A percentile compares a stretch with the other conserved stretches of the same genome.
Conservation (phyloP, 2,888 invertebrate genomes). For the Darwinula stevensoni region DNA sequence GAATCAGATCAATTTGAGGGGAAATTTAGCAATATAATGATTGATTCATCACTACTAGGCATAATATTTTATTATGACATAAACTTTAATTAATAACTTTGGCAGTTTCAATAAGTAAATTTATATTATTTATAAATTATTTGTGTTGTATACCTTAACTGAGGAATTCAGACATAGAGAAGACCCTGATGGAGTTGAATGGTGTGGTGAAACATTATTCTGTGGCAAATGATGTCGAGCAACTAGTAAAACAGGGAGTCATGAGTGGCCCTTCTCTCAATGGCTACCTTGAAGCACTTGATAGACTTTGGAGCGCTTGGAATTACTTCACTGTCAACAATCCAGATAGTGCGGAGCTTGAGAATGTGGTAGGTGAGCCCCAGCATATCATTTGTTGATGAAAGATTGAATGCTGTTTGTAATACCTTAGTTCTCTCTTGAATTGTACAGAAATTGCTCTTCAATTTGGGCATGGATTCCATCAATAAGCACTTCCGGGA, state of each 20-base stretch:
- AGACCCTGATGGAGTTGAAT: conserved; percentile 55
- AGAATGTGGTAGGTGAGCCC: conserved; percentile 58
- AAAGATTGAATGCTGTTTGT: too few species aligned
- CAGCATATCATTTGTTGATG: too few species aligned
- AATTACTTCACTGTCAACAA: conserved; percentile 75
- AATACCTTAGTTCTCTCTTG: too few species aligned
- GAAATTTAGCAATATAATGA: too few species aligned
- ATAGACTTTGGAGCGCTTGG: conserved; percentile 53
- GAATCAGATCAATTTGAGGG: conserved; percentile 6
- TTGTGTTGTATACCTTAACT: too few species aligned
- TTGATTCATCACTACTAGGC: too few species aligned
- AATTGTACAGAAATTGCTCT: conserved; percentile 14
- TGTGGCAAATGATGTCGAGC: conserved; percentile 24
- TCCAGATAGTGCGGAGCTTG: conserved; percentile 68
- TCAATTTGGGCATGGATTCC: conserved; percentile 23
- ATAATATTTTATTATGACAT: too few species aligned
- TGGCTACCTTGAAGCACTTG: conserved; percentile 35
- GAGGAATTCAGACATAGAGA: conserved; percentile 71
- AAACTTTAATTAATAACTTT: too few species aligned
- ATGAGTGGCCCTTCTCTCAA: too few species aligned
- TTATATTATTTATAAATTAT: too few species aligned
- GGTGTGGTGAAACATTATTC: conserved; percentile 86
- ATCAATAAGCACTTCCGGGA: conserved; percentile 66
- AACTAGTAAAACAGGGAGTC: too few species aligned
- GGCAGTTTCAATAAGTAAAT: too few species aligned